A percentile compares a stretch with the other conserved stretches of the same genome.
These are phyloP conservation scores for Brachionus rotundiformis DNA, from an alignment of 1,140 invertebrate genomes.

Conservation along the genomic window DNA sequence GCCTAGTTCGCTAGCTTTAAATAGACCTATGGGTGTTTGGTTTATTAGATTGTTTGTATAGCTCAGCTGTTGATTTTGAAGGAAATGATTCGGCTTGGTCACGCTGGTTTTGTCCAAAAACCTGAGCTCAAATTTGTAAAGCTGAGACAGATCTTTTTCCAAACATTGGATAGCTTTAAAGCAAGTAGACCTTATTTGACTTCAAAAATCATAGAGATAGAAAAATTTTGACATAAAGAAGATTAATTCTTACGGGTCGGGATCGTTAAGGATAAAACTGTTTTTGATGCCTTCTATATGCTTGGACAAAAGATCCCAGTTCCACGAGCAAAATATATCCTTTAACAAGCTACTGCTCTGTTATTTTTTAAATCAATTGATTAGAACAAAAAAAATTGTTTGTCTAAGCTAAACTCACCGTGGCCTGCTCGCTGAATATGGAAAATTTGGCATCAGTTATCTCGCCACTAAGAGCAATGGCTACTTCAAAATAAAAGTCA, in stretches of 20 bases:
- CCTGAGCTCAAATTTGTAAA: not conserved
- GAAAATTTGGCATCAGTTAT: slow-evolving; percentile 48
- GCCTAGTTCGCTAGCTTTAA: slow-evolving; percentile 26
- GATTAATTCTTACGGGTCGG: not conserved
- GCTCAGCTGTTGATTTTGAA: not conserved
- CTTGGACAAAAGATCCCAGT: slow-evolving; percentile 32
- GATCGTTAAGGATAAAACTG: slow-evolving; percentile 1
- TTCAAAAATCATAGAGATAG: no score
- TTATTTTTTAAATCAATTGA: not conserved
- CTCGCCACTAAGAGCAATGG: not conserved
- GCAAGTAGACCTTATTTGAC: not conserved
- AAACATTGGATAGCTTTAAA: slow-evolving; percentile 25
- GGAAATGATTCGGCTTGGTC: not conserved
- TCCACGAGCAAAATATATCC: slow-evolving; percentile 43
- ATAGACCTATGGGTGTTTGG: slow-evolving; percentile 36
- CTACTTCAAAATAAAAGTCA: slow-evolving; percentile 44
- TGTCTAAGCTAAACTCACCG: not conserved
- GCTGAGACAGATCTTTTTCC: slow-evolving; percentile 20
- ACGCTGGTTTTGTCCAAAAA: not conserved
- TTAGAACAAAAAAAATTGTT: slow-evolving; percentile 1
- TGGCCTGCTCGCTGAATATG: slow-evolving; percentile 25
- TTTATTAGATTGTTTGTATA: slow-evolving; percentile 14
- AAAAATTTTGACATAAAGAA: not conserved
- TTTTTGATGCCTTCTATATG: slow-evolving; percentile 16
- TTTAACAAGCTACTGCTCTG: slow-evolving; percentile 35